Evolutionary conservation across 2,888 invertebrate genomes (phyloP), one percentile per base, ranked within the genome.

Genomic region (Cactoblastis cactorum): DNA sequence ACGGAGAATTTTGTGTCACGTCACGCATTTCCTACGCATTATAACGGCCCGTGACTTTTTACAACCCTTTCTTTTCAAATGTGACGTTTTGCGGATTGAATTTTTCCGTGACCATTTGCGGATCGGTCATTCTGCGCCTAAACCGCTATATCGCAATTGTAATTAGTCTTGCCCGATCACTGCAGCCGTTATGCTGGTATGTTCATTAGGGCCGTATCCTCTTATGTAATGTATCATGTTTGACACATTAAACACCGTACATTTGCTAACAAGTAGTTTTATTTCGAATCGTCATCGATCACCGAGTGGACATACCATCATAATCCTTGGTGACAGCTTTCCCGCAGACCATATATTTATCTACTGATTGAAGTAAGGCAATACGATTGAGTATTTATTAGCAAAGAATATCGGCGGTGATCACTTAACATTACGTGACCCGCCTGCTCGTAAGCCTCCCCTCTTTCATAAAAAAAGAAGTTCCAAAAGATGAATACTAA

Each of bases 211-310:
- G 55, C 67, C 69, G 54, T 62, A 57, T 63, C 65, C 66, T 71
- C 65, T n/a, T 75, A 74, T 78, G 69, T 74, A 68, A 61, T 43
- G 28, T 43, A 43, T 61, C 74, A 77, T 22, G 71, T 76, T 84
- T 78, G 76, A 83, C 79, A 82, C 78, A 86, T 88, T 88, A 87
- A 88, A 85, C 73, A 65, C 74, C 82, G 77, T 86, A 77, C 77
- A 76, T 80, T 81, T 80, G 77, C 74, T 79, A 77, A 70, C 63
- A 63, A 59, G 74, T 80, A 73, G 86, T 88, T 88, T 88, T 83
- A 87, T 88, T 88, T 87, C 66, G 57, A 54, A 65, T 63, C 70
- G 67, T 72, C 74, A 65, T 65, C 53, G 71, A 65, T 63, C 58
- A 54, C 67, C 58, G 53, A 69, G 78, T 82, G 86, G 83, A 86